These are phyloP conservation scores for Chloroclystis v-ata DNA, from an alignment of 2,888 invertebrate genomes.

Conservation along the genomic window DNA sequence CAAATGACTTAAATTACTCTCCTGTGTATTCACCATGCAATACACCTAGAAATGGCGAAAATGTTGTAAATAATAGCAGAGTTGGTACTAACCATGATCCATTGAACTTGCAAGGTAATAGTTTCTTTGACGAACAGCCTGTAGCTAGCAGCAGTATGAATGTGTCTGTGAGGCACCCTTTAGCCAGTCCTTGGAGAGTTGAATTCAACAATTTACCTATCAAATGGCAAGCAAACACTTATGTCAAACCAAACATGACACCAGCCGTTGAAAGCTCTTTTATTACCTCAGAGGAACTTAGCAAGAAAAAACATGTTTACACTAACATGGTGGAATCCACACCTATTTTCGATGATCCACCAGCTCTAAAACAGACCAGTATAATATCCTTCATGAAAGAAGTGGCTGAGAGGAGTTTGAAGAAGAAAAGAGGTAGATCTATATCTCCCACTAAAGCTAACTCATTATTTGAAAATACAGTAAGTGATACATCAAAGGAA, in stretches of 20 bases:
- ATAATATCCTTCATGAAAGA: conserved; percentile 70
- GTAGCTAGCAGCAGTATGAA: conserved; percentile 71
- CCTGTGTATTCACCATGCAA: conserved; percentile 55
- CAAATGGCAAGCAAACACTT: conserved; percentile 67
- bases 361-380: conserved; percentile 63
- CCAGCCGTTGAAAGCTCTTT: conserved; percentile 70
- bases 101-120: conserved; percentile 54
- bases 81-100: conserved; percentile 42
- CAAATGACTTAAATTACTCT: conserved; percentile 57
- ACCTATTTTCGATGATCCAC: conserved; percentile 33
- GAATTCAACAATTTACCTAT: conserved; percentile 64
- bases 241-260: conserved; percentile 72
- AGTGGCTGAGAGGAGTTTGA: conserved; percentile 54
- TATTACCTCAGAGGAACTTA: conserved; percentile 49
- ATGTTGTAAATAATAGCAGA: conserved; percentile 12
- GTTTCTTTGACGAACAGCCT: conserved; percentile 67
- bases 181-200: conserved; percentile 69
- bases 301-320: conserved; percentile 66
- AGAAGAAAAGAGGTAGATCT: conserved; percentile 49
- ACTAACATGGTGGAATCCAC: conserved; percentile 47
- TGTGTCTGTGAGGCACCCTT: conserved; percentile 49
- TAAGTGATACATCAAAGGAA: conserved; percentile 21
- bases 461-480: conserved; percentile 44
- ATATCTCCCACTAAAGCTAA: conserved; percentile 48
- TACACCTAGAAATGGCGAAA: conserved; percentile 19